These are phyloP conservation scores for Habrosyne pyritoides DNA, from an alignment of 2,888 invertebrate species.

Conservation along the genomic window DNA sequence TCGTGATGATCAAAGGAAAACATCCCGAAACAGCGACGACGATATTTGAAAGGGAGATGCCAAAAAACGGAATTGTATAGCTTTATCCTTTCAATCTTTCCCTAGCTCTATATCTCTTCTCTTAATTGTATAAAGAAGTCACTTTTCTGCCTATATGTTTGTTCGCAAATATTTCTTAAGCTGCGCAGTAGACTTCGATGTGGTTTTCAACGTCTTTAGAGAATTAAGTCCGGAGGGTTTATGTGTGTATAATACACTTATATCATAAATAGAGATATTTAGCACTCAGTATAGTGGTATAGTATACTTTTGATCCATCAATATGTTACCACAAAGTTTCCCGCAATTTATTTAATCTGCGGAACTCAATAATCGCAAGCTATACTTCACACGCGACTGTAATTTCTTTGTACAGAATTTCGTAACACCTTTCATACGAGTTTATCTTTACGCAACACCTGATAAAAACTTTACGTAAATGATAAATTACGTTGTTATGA, in stretches of 20 bases:
- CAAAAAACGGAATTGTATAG: no score
- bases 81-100: no score
- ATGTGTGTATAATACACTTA: no score
- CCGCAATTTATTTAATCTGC: neutral
- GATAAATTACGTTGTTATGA: conserved; percentile 1
- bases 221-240: no score
- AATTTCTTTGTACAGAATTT: conserved; percentile 9
- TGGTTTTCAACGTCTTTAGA: no score
- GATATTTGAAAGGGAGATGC: neutral
- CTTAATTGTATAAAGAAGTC: no score
- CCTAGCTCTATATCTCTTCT: no score
- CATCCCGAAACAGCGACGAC: neutral
- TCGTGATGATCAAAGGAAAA: neutral
- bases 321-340: neutral
- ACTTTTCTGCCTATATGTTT: no score
- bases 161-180: no score
- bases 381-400: conserved; percentile 8
- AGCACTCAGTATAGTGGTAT: neutral
- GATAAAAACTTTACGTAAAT: conserved; percentile 10
- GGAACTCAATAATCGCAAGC: neutral
- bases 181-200: no score
- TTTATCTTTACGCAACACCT: conserved; percentile 7
- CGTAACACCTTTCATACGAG: conserved; percentile 8
- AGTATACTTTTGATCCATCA: conserved; percentile 1
- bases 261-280: no score